A percentile compares a stretch with the other conserved stretches of the same genome.
Conservation (phyloP, 1,140 invertebrate species). For the Zaprionus davidi region DNA sequence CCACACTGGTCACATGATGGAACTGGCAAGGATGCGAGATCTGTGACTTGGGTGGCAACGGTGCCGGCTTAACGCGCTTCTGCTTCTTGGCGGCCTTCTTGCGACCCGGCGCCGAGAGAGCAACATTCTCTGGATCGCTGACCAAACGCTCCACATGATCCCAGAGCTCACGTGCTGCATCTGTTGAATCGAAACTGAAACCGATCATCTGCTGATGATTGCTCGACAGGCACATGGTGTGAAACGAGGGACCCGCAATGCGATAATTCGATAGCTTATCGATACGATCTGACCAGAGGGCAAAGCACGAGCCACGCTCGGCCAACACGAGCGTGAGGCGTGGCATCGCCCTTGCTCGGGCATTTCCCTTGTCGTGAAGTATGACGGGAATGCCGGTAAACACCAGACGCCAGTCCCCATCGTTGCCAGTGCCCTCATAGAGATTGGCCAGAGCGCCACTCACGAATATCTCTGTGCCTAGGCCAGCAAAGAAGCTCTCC, state of each 20-base stretch:
- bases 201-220: slow-evolving; percentile 86
- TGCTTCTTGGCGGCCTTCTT: slow-evolving; percentile 86
- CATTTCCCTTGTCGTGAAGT: slow-evolving; percentile 91
- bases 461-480: slow-evolving; percentile 92
- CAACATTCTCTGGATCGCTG: slow-evolving; percentile 92
- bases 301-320: slow-evolving; percentile 93
- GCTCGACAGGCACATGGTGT: slow-evolving; percentile 92
- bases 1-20: slow-evolving; percentile 93
- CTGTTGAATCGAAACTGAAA: slow-evolving; percentile 91
- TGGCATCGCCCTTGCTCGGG: slow-evolving; percentile 88
- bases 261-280: slow-evolving; percentile 89
- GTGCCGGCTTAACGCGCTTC: slow-evolving; percentile 85
- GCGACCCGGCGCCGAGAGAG: slow-evolving; percentile 88
- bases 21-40: slow-evolving; percentile 95
- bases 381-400: slow-evolving; percentile 93
- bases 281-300: slow-evolving; percentile 93
- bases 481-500: slow-evolving; percentile 91
- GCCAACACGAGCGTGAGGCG: slow-evolving; percentile 91
- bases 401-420: slow-evolving; percentile 89
- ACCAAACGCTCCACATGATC: slow-evolving; percentile 89
- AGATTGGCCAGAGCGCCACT: slow-evolving; percentile 92
- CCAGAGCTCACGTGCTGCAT: slow-evolving; percentile 90
- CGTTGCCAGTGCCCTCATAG: slow-evolving; percentile 87
- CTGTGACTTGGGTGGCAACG: slow-evolving; percentile 90
- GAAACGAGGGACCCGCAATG: slow-evolving; percentile 89